A percentile compares a stretch with the other conserved stretches of the same genome.
Conservation (phyloP, 2,113 vertebrate genomes). For the Meriones unguiculatus region DNA sequence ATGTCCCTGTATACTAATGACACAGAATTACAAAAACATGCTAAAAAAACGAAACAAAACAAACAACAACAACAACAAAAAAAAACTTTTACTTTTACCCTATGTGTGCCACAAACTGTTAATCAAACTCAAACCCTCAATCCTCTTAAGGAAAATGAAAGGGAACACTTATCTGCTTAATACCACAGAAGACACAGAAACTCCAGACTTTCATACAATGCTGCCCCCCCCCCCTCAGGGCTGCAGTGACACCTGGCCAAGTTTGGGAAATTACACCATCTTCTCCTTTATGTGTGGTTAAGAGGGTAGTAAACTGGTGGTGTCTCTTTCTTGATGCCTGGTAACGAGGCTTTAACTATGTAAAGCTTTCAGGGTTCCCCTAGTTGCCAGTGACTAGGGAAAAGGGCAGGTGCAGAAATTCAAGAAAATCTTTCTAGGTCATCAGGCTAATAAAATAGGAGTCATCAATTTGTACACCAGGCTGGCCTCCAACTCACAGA, state of each 20-base stretch:
- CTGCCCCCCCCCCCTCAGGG: not conserved
- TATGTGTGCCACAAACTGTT: not conserved
- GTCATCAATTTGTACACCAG: too few species aligned
- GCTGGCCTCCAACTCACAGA: too few species aligned
- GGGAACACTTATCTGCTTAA: not conserved
- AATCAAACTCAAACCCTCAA: not conserved
- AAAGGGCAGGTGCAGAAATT: not conserved
- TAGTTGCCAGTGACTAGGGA: not conserved
- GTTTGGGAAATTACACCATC: not conserved
- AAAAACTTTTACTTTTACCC: not conserved
- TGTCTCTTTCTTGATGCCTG: not conserved
- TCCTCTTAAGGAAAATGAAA: not conserved
- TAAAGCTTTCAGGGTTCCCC: not conserved
- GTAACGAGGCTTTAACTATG: not conserved
- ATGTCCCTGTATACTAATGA: not conserved
- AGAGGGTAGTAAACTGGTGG: not conserved
- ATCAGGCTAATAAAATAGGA: not conserved
- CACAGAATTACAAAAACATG: not conserved
- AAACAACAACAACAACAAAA: too few species aligned
- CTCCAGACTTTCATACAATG: not conserved
- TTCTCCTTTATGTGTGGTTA: not conserved
- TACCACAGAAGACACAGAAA: not conserved
- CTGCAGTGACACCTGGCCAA: not conserved
- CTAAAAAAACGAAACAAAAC: not conserved
- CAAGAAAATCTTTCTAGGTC: not conserved